Conservation (phyloP, 2,888 invertebrate species). For the Drosophila flavopinicola region DNA sequence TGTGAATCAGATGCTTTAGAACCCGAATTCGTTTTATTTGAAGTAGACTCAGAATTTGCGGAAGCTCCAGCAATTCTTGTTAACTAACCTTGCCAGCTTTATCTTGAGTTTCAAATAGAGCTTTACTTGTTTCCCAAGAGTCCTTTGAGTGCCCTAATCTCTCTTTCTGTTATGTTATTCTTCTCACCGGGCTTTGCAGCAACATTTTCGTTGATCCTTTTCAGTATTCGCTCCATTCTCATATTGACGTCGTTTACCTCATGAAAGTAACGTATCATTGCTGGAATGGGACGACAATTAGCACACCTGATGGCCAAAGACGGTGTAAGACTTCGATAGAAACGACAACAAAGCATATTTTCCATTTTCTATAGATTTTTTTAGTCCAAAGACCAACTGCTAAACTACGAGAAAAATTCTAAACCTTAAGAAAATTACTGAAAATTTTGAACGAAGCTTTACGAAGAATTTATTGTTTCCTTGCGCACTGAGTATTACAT, state of each 20-base stretch:
- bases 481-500: background rate
- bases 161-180: background rate
- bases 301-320: background rate
- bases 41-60: too few species aligned
- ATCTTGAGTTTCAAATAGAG: background rate
- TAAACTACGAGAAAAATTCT: constrained; percentile 4
- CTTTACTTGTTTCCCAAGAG: background rate
- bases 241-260: constrained; percentile 7
- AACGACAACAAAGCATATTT: constrained; percentile 17
- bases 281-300: constrained; percentile 2
- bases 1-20: background rate
- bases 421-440: background rate
- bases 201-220: background rate
- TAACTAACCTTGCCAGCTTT: background rate
- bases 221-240: constrained; percentile 2
- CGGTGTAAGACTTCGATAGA: background rate
- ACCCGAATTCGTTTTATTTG: background rate
- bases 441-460: constrained; percentile 4
- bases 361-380: constrained; percentile 2
- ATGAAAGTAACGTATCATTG: constrained; percentile 3
- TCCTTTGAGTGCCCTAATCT: background rate
- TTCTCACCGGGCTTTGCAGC: background rate
- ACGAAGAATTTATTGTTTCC: constrained; percentile 5
- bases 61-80: too few species aligned
- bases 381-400: background rate